phyloP scores from a whole-genome alignment of 2,888 invertebrate species.

The Spodoptera littoralis region DNA sequence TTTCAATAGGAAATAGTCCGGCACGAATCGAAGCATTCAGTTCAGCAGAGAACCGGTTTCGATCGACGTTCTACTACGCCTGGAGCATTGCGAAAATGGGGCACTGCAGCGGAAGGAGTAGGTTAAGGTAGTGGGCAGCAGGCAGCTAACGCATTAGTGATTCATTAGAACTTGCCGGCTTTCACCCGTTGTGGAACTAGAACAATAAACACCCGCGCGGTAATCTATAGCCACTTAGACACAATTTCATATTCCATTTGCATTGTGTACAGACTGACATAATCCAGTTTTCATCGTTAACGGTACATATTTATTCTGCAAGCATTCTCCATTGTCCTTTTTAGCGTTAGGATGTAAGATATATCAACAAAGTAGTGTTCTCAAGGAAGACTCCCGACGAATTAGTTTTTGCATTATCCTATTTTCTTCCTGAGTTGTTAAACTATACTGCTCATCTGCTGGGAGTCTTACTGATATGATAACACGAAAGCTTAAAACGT shows the following conservation, averaged over 20 bases:
- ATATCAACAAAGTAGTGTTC: too few species aligned
- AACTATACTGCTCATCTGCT: too few species aligned
- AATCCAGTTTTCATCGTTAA: constrained; percentile 26
- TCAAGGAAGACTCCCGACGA: not conserved
- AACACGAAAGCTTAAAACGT: constrained; percentile 20
- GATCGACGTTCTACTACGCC: constrained; percentile 47
- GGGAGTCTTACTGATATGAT: not conserved
- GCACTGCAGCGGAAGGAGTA: constrained; percentile 73
- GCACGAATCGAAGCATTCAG: constrained; percentile 26
- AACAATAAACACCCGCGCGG: constrained; percentile 75
- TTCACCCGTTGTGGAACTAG: constrained; percentile 73
- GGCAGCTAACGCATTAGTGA: constrained; percentile 73
- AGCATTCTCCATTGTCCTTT: not conserved
- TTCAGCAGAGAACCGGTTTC: constrained; percentile 45
- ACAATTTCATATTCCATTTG: constrained; percentile 54
- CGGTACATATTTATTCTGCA: constrained; percentile 19
- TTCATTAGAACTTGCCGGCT: constrained; percentile 74
- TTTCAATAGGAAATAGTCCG: constrained; percentile 31
- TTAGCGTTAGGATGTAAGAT: too few species aligned
- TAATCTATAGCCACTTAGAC: constrained; percentile 51
- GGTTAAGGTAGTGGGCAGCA: constrained; percentile 70
- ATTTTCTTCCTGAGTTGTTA: too few species aligned
- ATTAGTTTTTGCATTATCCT: too few species aligned
- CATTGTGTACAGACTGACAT: constrained; percentile 43
- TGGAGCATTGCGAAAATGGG: constrained; percentile 76